These are phyloP conservation scores for Phortica variegata DNA, from an alignment of 1,140 invertebrate genomes.

Conservation along the genomic window DNA sequence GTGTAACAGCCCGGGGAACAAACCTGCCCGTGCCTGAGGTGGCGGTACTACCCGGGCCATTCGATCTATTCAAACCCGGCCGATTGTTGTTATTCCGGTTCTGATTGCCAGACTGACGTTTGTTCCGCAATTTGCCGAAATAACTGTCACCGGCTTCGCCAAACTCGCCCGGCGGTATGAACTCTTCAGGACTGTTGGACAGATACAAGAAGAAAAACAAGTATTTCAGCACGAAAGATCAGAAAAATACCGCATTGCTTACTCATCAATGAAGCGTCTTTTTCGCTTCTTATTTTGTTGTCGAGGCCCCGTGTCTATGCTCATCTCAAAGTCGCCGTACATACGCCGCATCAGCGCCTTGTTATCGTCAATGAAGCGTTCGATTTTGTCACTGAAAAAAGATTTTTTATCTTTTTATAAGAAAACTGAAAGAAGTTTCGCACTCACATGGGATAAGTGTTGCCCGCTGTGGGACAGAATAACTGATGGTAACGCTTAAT, in stretches of 20 bases:
- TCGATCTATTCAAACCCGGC: conserved; percentile 24
- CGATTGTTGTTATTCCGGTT: conserved; percentile 24
- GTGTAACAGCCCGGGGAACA: neutral
- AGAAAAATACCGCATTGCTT: too few relatives aligned
- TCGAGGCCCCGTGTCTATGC: conserved; percentile 58
- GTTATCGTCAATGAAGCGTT: conserved; percentile 89
- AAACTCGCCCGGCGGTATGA: conserved; percentile 55
- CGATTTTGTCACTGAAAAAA: conserved; percentile 76
- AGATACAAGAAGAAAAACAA: too few relatives aligned
- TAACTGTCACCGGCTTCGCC: conserved; percentile 58
- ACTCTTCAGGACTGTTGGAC: conserved; percentile 60
- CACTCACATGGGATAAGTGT: conserved; percentile 85
- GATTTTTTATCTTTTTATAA: too few relatives aligned
- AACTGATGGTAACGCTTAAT: conserved; percentile 85
- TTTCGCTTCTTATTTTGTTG: conserved; percentile 60
- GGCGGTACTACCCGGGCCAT: conserved; percentile 16
- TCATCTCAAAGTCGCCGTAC: conserved; percentile 83
- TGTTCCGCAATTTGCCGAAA: conserved; percentile 60
- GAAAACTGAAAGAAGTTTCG: too few relatives aligned
- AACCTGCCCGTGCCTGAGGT: conserved; percentile 65
- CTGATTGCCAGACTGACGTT: conserved; percentile 59
- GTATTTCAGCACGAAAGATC: too few relatives aligned
- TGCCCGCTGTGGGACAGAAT: conserved; percentile 87
- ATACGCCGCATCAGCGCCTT: conserved; percentile 89
- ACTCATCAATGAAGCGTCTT: conserved; percentile 60